Evolutionary conservation across 30 jellyfish, hydroid and myxozoan species (phyloP), one percentile per base, ranked within the genome.

Genomic region (Chironex yamaguchii): DNA sequence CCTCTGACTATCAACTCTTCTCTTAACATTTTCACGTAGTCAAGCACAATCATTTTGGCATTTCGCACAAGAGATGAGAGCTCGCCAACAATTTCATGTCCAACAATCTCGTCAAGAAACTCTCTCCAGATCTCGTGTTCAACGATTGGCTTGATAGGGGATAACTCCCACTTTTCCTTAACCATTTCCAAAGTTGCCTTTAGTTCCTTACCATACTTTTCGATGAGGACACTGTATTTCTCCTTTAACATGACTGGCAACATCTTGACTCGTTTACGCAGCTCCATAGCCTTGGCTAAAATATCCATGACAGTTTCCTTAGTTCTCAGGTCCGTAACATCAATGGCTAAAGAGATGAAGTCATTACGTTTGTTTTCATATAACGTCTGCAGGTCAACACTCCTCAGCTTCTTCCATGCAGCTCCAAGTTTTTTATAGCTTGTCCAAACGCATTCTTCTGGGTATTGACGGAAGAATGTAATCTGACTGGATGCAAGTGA

Each of bases 371-470:
- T 42, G 58, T 17, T 42, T 42, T 17, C 17, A 17, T 42, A 42
- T 42, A 42, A 42, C 17, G 13, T 9, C 58, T 50, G 52, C 86
- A 83, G 65, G 42, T 76, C 90, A 32, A 54, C 64, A 33, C 28
- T 32, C 3, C 72, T 74, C 34, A 65, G 64, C 26, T 13, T 52
- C 34, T 34, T 67, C 51, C 71, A 4, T 22, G 32, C 66, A 25
- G 79, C 12, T 34, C 76, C 77, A 29, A 67, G n/a, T 51, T 71
- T 54, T 17, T 65, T 80, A 58, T 64, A 86, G 29, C 73, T 62
- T 17, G 89, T 79, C 99, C 99, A 95, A 79, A 95, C 87, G 49
- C 97, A 80, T 71, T 89, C 97, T 51, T 92, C 97, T 4, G 99
- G 99, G 81, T 89, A 76, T 31, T 85, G 90, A 52, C 92, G 62